Base-by-base conservation (phyloP, 2,113 vertebrate species). In the Phylloscopus trochiloides region DNA sequence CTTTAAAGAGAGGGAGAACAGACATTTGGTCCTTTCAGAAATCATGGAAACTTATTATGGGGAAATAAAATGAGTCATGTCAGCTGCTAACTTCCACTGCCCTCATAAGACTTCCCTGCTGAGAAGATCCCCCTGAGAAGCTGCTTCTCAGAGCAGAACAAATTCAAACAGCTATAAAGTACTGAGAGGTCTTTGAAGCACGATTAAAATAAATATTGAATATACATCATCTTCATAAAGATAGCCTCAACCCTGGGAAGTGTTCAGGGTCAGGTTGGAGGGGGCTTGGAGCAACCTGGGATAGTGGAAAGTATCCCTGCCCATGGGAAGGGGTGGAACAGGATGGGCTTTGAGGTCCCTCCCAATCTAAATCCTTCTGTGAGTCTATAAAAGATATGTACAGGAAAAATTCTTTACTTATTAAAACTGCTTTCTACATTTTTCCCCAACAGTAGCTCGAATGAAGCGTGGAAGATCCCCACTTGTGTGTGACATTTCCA, bases 371-470 rank as follows among this genome's bases (percentile, higher is more conserved):
- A 59, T 14, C 19, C 19, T 13, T 22, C 54, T 48, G 38, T 17
- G 42, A 68, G 25, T 31, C 29, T 34, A 0, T 9, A 12, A 54
- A 0, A 61, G 14, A 7, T 1, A 9, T 7, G 1, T 0, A 54
- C 26, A 90, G 38, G 29, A 7, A 54, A 74, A 86, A 55, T 6
- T 5, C 31, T 66, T 62, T 17, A 14, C 13, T 66, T 21, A 21
- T 51, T 9, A 7, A 54, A 74, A 55, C 9, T 4, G 8, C 7
- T 48, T 36, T 29, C 7, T 7, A 0, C 3, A 2, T 16, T 34
- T 59, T 51, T 62, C 38, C 12, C 42, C 42, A 62, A 1, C 2
- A 55, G 55, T 0, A 59, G 78, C 42, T 20, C 11, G 29, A 45
- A 52, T 0, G 20, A 50, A 58, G 32, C 34, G 9, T 15, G 57